These are phyloP conservation scores for Oreortyx pictus DNA, from an alignment of 2,797 vertebrate genomes.

Conservation along the genomic window DNA sequence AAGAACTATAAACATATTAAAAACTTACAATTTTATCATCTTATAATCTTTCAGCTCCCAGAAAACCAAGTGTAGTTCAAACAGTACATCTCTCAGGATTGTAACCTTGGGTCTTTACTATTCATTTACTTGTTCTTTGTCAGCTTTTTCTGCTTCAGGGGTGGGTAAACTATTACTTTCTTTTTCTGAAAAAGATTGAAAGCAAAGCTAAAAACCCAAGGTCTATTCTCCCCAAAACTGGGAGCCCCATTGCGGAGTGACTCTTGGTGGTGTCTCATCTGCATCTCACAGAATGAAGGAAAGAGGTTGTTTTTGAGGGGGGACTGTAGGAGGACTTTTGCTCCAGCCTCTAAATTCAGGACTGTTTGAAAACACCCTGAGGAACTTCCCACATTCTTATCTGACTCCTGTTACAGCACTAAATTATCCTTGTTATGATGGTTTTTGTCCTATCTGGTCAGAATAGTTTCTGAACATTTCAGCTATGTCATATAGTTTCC, in stretches of 20 bases:
- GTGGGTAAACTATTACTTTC: neutral
- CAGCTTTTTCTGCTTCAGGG: neutral
- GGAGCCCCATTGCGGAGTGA: neutral
- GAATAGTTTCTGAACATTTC: neutral
- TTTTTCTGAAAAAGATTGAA: neutral
- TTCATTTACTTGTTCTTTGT: constrained; percentile 43
- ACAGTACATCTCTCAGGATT: neutral
- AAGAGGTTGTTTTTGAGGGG: neutral
- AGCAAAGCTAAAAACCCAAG: neutral
- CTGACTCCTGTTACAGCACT: neutral
- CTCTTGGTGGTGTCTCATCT: neutral
- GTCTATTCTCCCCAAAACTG: neutral
- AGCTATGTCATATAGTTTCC: neutral
- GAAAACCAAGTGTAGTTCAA: neutral
- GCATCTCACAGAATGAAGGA: neutral
- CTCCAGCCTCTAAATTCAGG: neutral
- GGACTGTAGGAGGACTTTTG: neutral
- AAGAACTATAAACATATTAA: neutral
- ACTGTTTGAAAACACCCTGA: neutral
- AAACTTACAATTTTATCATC: neutral
- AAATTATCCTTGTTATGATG: neutral
- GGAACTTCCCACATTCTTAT: neutral
- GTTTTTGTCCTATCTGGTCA: neutral
- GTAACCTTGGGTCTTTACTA: neutral
- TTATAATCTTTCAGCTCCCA: neutral